Conservation (phyloP, 2,888 invertebrate genomes). For the Dicyrtomina minuta region DNA sequence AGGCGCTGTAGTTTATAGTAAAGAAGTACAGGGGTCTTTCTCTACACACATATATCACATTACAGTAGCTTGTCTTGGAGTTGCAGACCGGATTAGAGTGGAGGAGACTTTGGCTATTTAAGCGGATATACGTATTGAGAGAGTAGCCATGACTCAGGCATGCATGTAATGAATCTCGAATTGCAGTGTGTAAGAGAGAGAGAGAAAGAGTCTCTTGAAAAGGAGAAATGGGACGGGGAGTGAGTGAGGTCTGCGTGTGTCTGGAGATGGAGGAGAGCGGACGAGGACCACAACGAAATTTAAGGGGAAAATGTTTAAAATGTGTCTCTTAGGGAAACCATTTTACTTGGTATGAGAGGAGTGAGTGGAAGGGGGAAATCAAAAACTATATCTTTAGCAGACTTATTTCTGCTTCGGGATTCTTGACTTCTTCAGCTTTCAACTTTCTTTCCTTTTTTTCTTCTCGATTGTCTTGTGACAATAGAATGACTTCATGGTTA, state of each 20-base stretch:
- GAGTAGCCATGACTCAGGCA: too few species aligned
- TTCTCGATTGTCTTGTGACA: slow-evolving; percentile 6
- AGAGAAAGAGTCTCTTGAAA: neutral
- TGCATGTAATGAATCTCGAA: too few species aligned
- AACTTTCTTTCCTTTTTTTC: neutral
- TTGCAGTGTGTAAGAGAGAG: neutral
- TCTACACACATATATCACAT: too few species aligned
- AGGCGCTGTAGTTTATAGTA: too few species aligned
- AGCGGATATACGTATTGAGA: too few species aligned
- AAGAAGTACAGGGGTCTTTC: too few species aligned
- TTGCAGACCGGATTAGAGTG: too few species aligned
- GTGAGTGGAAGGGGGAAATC: neutral
- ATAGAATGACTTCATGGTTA: slow-evolving; percentile 1
- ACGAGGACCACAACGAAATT: slow-evolving; percentile 9
- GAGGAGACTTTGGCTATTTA: too few species aligned
- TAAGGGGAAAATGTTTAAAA: slow-evolving; percentile 26
- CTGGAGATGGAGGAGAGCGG: neutral
- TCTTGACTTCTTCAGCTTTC: too few species aligned
- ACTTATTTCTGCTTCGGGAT: slow-evolving; percentile 2
- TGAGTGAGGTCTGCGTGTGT: too few species aligned
- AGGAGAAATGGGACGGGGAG: neutral
- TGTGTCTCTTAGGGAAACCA: slow-evolving; percentile 7
- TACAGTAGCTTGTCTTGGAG: too few species aligned
- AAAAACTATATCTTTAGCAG: neutral
- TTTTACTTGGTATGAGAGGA: neutral